Base-by-base conservation (phyloP, 2,113 vertebrate species). In the Gymnocephalus cernua region DNA sequence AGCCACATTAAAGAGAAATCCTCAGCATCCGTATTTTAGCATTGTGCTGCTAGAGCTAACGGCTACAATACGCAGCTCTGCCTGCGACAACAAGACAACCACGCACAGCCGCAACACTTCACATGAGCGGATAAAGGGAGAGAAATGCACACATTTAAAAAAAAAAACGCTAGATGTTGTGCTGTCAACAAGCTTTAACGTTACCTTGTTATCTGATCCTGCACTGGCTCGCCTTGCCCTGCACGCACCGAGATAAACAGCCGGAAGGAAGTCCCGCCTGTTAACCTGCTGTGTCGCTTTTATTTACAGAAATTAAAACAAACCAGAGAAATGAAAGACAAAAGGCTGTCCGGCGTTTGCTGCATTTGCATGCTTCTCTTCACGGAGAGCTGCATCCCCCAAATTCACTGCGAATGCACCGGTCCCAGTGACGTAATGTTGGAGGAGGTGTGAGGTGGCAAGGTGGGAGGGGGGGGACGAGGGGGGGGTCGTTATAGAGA, bases 401-500 rank as follows among this genome's bases (percentile, higher is more conserved):
- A 35, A 38, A 51, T n/a, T 10, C 79, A 50, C 68, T 15, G 74
- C 63, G 54, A 77, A 83, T 35, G 77, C 79, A 38, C 48, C 32
- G 47, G 25, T 80, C 35, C 45, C 59, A 4, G 78, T 92, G 93
- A 94, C 89, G 93, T 92, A 84, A 93, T 92, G 83, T 45, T 18
- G 74, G 44, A 16, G 19, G 79, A 71, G 72, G 27, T 45, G 12
- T 16, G 79, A 71, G 72, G 27, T 45, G 12, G 54, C 18, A 19
- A 4, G 38, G 11, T 3, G 32, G 54, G 1, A 6, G 32, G 0
- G 5, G 32, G 4, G 32, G 5, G 2, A 29, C 0, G 6, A 9
- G 9, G 38, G 35, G 8, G 35, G 35, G 35, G 8, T 1, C 35
- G 35, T 35, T 10, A 8, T 38, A 38, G 38, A 35, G 32, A 38